phyloP scores from a whole-genome alignment of 1,140 invertebrate species.

The Dendrolimus kikuchii region DNA sequence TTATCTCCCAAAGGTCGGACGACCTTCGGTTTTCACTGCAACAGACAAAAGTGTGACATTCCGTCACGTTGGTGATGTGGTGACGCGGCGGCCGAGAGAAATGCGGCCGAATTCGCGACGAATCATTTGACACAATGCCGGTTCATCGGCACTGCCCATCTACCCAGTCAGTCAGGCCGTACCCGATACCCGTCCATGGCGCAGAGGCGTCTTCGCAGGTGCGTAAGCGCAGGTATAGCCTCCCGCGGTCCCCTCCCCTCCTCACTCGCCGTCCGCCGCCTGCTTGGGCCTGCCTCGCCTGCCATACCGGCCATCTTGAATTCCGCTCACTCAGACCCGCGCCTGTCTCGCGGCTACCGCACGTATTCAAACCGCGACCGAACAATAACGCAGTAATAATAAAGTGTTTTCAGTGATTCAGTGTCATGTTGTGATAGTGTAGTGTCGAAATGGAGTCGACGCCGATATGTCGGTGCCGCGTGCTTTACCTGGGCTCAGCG shows the following conservation, averaged over 20 bases:
- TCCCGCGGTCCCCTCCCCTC: constrained; percentile 17
- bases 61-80: constrained; percentile 47
- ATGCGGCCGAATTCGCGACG: constrained; percentile 65
- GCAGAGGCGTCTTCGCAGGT: constrained; percentile 59
- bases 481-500: constrained; percentile 97
- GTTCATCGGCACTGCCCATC: constrained; percentile 56
- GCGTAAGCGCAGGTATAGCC: constrained; percentile 60
- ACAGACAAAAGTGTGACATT: constrained; percentile 51
- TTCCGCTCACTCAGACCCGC: constrained; percentile 66
- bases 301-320: constrained; percentile 58
- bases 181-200: constrained; percentile 11
- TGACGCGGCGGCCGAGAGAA: constrained; percentile 50
- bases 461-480: constrained; percentile 95
- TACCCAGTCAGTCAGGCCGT: constrained; percentile 15
- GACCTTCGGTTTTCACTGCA: constrained; percentile 64
- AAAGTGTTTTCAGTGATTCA: constrained; percentile 43
- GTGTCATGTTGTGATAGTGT: constrained; percentile 67
- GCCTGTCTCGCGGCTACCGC: constrained; percentile 49
- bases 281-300: constrained; percentile 18
- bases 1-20: constrained; percentile 34
- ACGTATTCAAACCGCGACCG: constrained; percentile 28
- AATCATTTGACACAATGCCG: constrained; percentile 66
- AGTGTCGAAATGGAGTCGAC: constrained; percentile 79
- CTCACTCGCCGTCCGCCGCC: constrained; percentile 16
- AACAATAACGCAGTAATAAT: constrained; percentile 21